phyloP scores from a whole-genome alignment of 37 sponge, comb jelly and placozoan species.

The Spongilla lacustris region DNA sequence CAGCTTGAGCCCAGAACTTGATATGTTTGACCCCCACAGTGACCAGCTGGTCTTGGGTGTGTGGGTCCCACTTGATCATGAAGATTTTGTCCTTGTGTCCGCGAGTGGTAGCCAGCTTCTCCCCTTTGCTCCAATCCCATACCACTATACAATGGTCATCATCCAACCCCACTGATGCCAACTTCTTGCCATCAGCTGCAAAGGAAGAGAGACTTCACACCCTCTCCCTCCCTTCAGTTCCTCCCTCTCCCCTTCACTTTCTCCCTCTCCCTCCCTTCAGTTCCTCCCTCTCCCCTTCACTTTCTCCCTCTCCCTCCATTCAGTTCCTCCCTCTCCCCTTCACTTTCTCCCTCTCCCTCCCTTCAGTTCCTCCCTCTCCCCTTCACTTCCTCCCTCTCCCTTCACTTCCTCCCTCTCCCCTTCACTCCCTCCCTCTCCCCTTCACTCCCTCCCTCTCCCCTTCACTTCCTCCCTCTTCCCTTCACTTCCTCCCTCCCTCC shows the following conservation, averaged over 20 bases:
- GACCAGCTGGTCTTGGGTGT: conserved; percentile 65
- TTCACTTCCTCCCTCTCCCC: too few species aligned
- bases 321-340: too few species aligned
- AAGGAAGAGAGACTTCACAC: not conserved
- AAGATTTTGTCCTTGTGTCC: conserved; percentile 97
- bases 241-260: not conserved
- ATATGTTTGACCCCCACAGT: conserved; percentile 97
- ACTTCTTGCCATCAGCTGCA: conserved; percentile 85
- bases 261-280: not conserved
- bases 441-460: not conserved
- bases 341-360: too few species aligned
- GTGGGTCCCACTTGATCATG: conserved; percentile 84
- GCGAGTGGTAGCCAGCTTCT: conserved; percentile 82
- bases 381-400: too few species aligned
- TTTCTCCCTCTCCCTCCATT: too few species aligned
- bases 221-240: not conserved
- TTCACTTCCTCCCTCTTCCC: too few species aligned
- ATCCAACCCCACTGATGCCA: conserved; percentile 96
- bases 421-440: too few species aligned
- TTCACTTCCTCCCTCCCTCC: too few species aligned
- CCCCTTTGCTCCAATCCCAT: conserved; percentile 94
- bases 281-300: too few species aligned
- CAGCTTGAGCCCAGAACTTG: conserved; percentile 91
- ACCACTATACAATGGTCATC: conserved; percentile 91
- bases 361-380: too few species aligned